These are phyloP conservation scores for Hemibagrus wyckioides DNA, from an alignment of 2,113 vertebrate genomes.

Conservation along the genomic window DNA sequence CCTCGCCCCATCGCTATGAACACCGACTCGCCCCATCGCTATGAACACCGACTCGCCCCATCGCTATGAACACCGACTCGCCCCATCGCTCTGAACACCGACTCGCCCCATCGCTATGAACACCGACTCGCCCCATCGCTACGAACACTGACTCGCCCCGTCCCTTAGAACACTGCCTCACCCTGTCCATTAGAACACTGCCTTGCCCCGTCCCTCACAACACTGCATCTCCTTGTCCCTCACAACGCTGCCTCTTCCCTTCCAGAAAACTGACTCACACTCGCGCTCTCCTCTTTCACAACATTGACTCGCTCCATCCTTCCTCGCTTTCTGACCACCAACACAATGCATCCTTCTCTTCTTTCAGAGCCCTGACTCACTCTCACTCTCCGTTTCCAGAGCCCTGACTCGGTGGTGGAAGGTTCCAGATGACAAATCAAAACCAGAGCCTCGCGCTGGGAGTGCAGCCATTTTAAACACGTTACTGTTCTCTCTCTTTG, in stretches of 20 bases:
- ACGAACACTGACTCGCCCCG: too few species aligned
- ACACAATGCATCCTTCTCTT: neutral
- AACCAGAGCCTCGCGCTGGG: neutral
- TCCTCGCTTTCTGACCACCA: too few species aligned
- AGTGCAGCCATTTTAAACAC: neutral
- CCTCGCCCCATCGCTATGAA: neutral
- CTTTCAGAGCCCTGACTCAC: neutral
- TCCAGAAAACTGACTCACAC: neutral
- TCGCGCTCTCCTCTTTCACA: neutral
- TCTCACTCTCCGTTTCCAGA: neutral
- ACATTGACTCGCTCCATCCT: neutral
- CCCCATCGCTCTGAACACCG: neutral
- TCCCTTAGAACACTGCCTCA: too few species aligned
- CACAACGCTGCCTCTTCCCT: neutral
- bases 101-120: neutral
- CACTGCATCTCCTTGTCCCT: neutral
- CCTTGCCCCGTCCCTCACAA: neutral
- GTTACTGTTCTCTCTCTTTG: neutral
- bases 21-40: neutral
- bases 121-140: neutral
- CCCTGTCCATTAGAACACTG: neutral
- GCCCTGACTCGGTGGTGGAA: neutral
- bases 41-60: neutral
- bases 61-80: neutral
- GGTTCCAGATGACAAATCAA: neutral